Conservation (phyloP, 2,113 vertebrate species). For the Opisthocomus hoazin region DNA sequence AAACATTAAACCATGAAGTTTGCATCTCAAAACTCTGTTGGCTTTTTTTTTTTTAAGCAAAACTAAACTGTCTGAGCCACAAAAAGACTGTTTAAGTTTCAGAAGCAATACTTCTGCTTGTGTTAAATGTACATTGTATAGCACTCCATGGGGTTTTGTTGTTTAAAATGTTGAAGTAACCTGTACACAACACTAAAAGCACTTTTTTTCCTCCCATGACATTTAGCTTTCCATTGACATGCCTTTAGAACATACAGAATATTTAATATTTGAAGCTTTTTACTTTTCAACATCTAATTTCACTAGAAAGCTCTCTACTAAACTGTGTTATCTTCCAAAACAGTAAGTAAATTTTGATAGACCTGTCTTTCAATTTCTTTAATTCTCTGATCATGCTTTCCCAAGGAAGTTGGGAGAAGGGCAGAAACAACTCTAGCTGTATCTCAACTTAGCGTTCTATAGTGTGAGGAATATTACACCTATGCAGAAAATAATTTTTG, state of each 20-base stretch:
- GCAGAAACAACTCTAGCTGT: not conserved
- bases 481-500: not conserved
- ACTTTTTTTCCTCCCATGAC: conserved; percentile 13
- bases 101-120: not conserved
- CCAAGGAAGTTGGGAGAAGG: not conserved
- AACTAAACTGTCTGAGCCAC: not conserved
- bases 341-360: not conserved
- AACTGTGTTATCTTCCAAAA: not conserved
- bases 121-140: not conserved
- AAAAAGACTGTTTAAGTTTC: not conserved
- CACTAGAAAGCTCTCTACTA: not conserved
- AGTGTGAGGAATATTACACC: not conserved
- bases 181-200: not conserved
- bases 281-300: conserved; percentile 6
- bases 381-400: not conserved
- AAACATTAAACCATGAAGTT: not conserved
- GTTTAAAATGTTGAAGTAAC: conserved; percentile 45
- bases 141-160: not conserved
- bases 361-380: not conserved
- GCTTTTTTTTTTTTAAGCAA: not conserved
- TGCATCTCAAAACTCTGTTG: not conserved
- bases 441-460: not conserved
- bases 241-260: conserved; percentile 17
- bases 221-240: conserved; percentile 16
- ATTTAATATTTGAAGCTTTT: conserved; percentile 8